phyloP scores from a whole-genome alignment of 2,113 vertebrate genomes.

The Ptychochromis oligacanthus region DNA sequence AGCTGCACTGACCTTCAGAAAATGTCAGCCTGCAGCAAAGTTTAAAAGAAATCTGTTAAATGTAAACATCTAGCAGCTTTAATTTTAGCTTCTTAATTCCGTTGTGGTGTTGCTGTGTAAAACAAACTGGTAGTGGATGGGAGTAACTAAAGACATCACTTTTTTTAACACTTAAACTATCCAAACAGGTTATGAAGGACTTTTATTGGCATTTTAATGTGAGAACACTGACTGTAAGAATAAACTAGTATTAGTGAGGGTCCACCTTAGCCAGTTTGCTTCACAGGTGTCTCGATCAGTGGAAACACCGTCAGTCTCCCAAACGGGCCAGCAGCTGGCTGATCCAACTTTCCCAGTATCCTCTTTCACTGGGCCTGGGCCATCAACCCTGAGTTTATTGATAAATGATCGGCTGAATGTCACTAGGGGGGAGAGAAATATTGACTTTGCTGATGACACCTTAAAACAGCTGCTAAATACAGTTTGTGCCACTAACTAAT shows the following conservation, averaged over 20 bases:
- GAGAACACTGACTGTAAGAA: not conserved
- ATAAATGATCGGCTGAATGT: slow-evolving; percentile 25
- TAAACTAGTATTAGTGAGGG: no score
- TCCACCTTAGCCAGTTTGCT: no score
- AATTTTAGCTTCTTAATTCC: no score
- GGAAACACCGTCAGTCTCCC: not conserved
- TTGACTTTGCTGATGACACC: not conserved
- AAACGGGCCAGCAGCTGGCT: not conserved
- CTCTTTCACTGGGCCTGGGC: not conserved
- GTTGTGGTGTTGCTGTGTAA: no score
- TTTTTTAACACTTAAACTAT: no score
- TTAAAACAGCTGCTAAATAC: not conserved
- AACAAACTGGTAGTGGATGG: no score
- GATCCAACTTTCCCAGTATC: not conserved
- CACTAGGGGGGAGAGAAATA: slow-evolving; percentile 7
- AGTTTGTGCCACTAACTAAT: not conserved
- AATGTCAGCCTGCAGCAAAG: no score
- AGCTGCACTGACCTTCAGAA: no score
- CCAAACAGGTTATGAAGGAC: no score
- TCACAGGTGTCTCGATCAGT: not conserved
- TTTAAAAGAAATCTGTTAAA: no score
- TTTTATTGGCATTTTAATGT: not conserved
- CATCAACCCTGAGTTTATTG: slow-evolving; percentile 14
- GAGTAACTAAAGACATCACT: no score
- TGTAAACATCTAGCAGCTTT: no score